phyloP scores from a whole-genome alignment of 2,888 invertebrate species.

The Gasteruption jaculator region DNA sequence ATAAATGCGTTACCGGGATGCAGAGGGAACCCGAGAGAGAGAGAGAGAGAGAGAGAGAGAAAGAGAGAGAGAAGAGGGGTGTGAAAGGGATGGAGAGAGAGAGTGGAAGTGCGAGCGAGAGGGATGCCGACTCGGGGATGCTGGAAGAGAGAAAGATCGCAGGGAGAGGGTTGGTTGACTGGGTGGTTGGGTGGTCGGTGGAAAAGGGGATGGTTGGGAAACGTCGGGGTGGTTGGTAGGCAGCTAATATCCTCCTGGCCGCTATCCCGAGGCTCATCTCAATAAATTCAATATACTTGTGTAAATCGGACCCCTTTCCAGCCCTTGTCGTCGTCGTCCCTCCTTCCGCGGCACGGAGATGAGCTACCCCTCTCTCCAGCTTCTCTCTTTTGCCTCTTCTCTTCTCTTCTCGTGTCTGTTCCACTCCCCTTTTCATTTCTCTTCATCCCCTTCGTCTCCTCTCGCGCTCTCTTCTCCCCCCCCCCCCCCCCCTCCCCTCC shows the following conservation, averaged over 20 bases:
- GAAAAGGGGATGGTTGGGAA: constrained; percentile 34
- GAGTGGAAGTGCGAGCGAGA: constrained; percentile 29
- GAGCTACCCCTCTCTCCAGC: constrained; percentile 31
- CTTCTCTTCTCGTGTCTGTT: constrained; percentile 6
- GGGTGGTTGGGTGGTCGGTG: constrained; percentile 14
- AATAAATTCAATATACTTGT: constrained; percentile 54
- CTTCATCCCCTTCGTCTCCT: constrained; percentile 12
- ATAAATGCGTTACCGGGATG: constrained; percentile 41
- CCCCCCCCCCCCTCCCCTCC: constrained; percentile 5
- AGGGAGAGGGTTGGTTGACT: too few species aligned
- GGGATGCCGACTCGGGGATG: constrained; percentile 12
- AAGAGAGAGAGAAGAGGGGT: constrained; percentile 4
- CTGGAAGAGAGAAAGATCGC: too few species aligned
- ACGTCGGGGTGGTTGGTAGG: constrained; percentile 45
- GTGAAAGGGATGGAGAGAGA: constrained; percentile 7
- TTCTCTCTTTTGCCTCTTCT: background rate
- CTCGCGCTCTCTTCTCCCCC: constrained; percentile 14
- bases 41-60: constrained; percentile 4
- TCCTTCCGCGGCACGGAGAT: constrained; percentile 35
- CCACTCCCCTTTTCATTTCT: constrained; percentile 20
- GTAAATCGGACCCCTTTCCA: constrained; percentile 43
- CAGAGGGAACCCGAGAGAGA: constrained; percentile 26
- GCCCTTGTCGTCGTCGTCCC: constrained; percentile 19
- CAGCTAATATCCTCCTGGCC: constrained; percentile 52
- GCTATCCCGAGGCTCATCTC: constrained; percentile 52